Conservation (phyloP, 2,797 vertebrate genomes). For the Tragopan temminckii region DNA sequence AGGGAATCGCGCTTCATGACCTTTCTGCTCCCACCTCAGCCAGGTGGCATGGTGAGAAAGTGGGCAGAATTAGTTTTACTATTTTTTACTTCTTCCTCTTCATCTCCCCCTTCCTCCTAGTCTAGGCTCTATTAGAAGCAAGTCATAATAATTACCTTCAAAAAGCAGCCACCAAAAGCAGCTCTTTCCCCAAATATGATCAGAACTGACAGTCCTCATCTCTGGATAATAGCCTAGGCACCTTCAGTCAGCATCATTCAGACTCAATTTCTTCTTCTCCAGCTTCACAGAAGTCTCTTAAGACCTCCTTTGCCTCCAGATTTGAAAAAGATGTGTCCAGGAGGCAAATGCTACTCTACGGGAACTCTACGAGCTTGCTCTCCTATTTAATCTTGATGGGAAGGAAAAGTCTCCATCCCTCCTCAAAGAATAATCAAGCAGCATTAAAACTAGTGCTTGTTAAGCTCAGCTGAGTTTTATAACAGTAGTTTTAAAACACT, state of each 20-base stretch:
- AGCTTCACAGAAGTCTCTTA: not conserved
- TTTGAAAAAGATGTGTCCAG: not conserved
- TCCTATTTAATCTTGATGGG: not conserved
- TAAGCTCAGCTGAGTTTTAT: not conserved
- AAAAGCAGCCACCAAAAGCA: not conserved
- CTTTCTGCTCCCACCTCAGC: not conserved
- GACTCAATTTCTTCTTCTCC: not conserved
- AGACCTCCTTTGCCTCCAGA: not conserved
- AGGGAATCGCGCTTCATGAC: not conserved
- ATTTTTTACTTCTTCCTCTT: not conserved
- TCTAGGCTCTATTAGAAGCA: not conserved
- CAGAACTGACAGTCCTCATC: slow-evolving; percentile 17
- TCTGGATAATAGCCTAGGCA: not conserved
- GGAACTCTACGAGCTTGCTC: not conserved
- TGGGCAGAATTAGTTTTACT: not conserved
- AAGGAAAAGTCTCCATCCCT: not conserved
- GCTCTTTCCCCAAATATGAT: not conserved
- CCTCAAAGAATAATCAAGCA: not conserved
- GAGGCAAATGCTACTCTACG: not conserved
- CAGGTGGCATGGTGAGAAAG: not conserved
- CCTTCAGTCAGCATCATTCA: not conserved
- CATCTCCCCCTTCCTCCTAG: not conserved
- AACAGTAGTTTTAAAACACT: not conserved
- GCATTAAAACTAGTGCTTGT: not conserved
- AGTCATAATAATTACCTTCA: slow-evolving; percentile 19